A percentile compares a stretch with the other conserved stretches of the same genome.
These are phyloP conservation scores for Alouatta palliata DNA, from an alignment of 2,113 vertebrate species.

Conservation along the genomic window DNA sequence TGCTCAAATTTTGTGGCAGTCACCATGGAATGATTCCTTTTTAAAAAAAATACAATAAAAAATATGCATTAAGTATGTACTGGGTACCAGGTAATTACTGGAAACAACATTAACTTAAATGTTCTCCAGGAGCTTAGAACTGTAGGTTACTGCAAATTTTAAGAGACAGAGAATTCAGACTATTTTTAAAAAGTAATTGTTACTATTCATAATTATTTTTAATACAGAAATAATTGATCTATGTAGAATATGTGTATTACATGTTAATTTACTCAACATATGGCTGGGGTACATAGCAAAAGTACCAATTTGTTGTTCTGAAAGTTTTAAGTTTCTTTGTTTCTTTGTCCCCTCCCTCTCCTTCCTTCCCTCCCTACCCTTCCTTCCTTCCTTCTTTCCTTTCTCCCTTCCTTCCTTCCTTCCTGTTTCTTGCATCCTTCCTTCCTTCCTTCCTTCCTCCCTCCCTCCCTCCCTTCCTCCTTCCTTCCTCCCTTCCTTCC, in stretches of 20 bases:
- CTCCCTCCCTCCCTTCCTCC: accelerated
- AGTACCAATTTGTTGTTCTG: background rate
- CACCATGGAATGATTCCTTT: background rate
- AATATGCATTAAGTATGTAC: background rate
- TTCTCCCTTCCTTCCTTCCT: too few relatives aligned
- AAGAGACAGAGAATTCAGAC: background rate
- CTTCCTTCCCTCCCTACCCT: accelerated
- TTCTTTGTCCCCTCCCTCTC: background rate
- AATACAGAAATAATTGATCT: background rate
- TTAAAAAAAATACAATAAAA: background rate
- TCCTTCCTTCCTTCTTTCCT: accelerated
- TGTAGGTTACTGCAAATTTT: background rate
- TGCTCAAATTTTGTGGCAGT: background rate
- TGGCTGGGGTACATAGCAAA: background rate
- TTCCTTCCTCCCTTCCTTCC: too few relatives aligned
- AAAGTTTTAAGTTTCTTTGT: background rate
- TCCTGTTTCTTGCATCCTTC: too few relatives aligned
- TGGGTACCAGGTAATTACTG: background rate
- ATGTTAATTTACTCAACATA: background rate
- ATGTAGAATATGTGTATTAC: background rate
- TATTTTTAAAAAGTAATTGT: background rate
- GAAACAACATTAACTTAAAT: background rate
- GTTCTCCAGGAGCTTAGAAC: background rate
- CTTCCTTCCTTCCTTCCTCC: too few relatives aligned
- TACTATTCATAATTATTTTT: background rate